Evolutionary conservation across 2,888 invertebrate genomes (phyloP).

Genomic region (Heliconius charithonia): DNA sequence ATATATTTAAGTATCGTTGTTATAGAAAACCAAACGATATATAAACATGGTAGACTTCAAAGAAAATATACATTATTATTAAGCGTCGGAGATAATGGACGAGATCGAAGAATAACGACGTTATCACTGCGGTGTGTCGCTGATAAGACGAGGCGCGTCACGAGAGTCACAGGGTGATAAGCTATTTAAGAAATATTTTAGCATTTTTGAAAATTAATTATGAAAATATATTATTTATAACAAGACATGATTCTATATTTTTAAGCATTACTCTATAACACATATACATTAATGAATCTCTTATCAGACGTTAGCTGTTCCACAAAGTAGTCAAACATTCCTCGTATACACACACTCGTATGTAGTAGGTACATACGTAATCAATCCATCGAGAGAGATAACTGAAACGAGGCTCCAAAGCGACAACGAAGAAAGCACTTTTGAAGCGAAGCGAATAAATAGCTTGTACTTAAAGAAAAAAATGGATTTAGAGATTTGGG

Average conservation of each 20-base stretch:
- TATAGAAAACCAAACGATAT: neutral
- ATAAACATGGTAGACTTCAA: no score
- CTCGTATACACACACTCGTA: no score
- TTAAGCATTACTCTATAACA: no score
- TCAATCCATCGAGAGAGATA: neutral
- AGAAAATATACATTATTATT: neutral
- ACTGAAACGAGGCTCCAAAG: neutral
- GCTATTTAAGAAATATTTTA: no score
- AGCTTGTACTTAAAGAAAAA: constrained; percentile 13
- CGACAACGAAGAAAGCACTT: neutral
- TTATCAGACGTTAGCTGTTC: no score
- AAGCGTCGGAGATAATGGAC: constrained; percentile 6
- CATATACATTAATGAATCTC: no score
- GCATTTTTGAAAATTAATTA: no score
- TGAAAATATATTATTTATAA: no score
- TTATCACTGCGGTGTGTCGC: neutral
- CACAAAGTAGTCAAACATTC: no score
- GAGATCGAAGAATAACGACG: constrained; percentile 17
- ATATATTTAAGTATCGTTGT: neutral
- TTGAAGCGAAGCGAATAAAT: constrained; percentile 10
- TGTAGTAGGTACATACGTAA: neutral
- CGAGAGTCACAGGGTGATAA: no score
- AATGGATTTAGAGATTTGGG: constrained; percentile 8
- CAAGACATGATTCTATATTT: no score
- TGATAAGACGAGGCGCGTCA: no score